Evolutionary conservation across 2,888 invertebrate genomes (phyloP).

Genomic region (Spialia ferax): DNA sequence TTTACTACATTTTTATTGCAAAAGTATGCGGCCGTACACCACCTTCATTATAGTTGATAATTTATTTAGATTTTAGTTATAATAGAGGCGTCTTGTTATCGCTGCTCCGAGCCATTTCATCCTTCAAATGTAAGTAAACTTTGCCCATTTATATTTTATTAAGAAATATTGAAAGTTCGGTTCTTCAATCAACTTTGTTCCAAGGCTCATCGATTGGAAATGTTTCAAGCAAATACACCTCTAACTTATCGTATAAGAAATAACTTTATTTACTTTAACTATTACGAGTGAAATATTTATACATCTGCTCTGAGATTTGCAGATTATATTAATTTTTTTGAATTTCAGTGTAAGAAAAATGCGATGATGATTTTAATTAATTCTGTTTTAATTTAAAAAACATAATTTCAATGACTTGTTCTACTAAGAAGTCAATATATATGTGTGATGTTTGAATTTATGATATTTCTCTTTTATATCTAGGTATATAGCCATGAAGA

Average conservation of each 20-base stretch:
- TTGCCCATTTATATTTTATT: constrained; percentile 77
- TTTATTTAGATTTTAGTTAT: constrained; percentile 52
- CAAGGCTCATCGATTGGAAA: constrained; percentile 72
- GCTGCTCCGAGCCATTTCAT: constrained; percentile 48
- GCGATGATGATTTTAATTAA: constrained; percentile 43
- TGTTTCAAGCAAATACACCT: constrained; percentile 56
- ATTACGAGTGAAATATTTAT: constrained; percentile 42
- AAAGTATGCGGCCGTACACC: constrained; percentile 19
- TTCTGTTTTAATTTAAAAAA: background rate
- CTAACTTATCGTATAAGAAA: constrained; percentile 49
- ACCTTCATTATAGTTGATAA: constrained; percentile 47
- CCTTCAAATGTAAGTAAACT: constrained; percentile 61
- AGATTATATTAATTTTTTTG: constrained; percentile 43
- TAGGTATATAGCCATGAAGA: no score
- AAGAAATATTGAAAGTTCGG: constrained; percentile 73
- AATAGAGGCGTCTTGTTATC: constrained; percentile 50
- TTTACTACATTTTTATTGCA: constrained; percentile 46
- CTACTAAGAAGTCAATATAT: no score
- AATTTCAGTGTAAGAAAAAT: background rate
- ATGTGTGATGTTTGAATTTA: no score
- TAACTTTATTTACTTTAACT: constrained; percentile 49
- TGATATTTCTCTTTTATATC: no score
- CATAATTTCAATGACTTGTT: background rate
- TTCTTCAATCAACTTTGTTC: constrained; percentile 72
- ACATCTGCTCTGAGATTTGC: constrained; percentile 40